phyloP scores from a whole-genome alignment of 2,113 vertebrate species.

The Nothocercus julius region DNA sequence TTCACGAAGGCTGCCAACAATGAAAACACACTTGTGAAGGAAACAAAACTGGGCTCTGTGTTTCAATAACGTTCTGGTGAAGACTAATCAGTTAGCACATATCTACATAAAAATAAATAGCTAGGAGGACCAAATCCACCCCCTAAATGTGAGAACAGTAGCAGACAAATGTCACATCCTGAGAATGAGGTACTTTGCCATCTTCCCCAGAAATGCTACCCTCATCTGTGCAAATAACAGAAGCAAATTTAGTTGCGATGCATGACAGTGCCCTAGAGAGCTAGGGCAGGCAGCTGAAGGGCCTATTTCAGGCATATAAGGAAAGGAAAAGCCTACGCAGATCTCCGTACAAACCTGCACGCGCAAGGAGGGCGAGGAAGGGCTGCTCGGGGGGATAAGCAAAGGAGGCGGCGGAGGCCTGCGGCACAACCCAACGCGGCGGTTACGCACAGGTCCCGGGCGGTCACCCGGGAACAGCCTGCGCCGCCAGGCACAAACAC shows the following conservation, averaged over 20 bases:
- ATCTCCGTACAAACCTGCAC: not conserved
- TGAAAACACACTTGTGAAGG: not conserved
- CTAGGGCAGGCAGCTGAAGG: not conserved
- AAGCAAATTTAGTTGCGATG: fast-evolving
- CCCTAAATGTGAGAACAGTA: not conserved
- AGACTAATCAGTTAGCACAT: not conserved
- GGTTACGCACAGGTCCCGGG: not conserved
- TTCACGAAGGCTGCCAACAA: not conserved
- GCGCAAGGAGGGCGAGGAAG: fast-evolving
- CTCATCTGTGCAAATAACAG: not conserved
- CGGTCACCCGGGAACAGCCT: not conserved
- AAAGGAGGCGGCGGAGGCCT: not conserved
- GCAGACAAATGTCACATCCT: not conserved
- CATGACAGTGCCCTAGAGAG: not conserved
- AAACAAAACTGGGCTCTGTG: not conserved
- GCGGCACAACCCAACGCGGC: fast-evolving
- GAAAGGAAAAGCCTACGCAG: not conserved
- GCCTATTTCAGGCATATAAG: not conserved
- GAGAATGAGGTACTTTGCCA: not conserved
- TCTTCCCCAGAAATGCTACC: not conserved
- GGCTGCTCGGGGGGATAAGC: not conserved
- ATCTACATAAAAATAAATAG: not conserved
- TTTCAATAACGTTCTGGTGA: not conserved
- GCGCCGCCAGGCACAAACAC: not conserved
- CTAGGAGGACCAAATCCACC: not conserved